These are phyloP conservation scores for Oophaga sylvatica DNA, from an alignment of 2,797 vertebrate species.

Conservation along the genomic window DNA sequence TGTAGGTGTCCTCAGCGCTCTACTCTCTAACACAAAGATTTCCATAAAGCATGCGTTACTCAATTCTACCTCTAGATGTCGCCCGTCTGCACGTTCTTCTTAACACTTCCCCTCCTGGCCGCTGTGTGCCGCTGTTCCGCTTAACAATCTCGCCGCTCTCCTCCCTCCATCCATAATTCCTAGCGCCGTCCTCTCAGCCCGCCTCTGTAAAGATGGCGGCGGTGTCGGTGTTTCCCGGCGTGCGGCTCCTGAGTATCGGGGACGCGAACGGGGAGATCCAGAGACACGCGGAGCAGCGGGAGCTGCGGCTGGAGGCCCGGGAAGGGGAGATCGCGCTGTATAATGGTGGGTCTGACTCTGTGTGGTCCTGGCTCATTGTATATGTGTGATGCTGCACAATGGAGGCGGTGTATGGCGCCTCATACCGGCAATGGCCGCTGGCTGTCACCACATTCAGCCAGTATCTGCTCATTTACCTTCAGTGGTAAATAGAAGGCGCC, in stretches of 20 bases:
- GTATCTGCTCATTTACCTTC: no score
- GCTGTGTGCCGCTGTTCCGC: slow-evolving; percentile 41
- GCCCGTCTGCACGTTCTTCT: not conserved
- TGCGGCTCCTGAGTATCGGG: slow-evolving; percentile 95
- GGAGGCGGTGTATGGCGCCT: no score
- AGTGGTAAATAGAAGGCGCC: no score
- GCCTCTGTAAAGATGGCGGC: slow-evolving; percentile 82
- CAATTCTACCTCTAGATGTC: not conserved
- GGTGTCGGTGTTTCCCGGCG: slow-evolving; percentile 93
- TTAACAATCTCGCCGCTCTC: slow-evolving; percentile 6
- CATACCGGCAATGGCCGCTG: no score
- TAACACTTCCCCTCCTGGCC: not conserved
- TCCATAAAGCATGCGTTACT: not conserved
- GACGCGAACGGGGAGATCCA: slow-evolving; percentile 97
- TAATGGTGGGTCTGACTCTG: slow-evolving; percentile 75
- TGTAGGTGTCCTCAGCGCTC: slow-evolving; percentile 12
- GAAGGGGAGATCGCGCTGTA: slow-evolving; percentile 88
- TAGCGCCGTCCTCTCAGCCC: slow-evolving; percentile 52
- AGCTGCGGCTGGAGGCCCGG: slow-evolving; percentile 88
- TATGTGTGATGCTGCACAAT: not conserved
- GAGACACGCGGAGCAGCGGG: slow-evolving; percentile 93
- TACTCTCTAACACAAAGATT: not conserved
- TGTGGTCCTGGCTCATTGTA: not conserved
- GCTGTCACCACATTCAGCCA: no score
- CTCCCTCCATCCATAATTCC: slow-evolving; percentile 65